phyloP scores from a whole-genome alignment of 2,797 vertebrate species.

The Xenopus petersii region DNA sequence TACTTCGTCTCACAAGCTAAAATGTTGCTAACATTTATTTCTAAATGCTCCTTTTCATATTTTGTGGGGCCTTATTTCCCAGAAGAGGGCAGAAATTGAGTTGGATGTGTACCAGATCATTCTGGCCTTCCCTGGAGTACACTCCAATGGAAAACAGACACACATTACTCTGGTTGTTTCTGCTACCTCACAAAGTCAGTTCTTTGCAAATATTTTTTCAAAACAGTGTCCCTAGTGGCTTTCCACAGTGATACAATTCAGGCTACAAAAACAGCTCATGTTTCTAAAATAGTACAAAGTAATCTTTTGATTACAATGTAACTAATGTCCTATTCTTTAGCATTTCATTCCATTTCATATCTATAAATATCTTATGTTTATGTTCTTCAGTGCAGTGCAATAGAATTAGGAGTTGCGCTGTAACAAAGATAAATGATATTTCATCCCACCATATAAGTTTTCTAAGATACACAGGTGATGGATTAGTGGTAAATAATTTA shows the following conservation, averaged over 20 bases:
- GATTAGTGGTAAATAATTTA: no score
- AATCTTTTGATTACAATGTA: no score
- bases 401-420: no score
- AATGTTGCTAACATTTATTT: not conserved
- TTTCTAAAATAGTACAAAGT: no score
- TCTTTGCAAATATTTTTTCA: constrained; percentile 52
- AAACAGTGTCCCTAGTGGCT: constrained; percentile 54
- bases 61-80: constrained; percentile 60
- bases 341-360: no score
- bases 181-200: constrained; percentile 59
- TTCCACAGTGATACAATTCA: constrained; percentile 37
- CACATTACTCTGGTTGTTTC: constrained; percentile 58
- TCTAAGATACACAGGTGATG: no score
- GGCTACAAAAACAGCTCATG: constrained; percentile 29
- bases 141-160: constrained; percentile 60
- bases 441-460: no score
- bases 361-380: no score
- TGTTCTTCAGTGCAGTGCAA: no score
- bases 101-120: constrained; percentile 55
- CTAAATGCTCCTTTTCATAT: constrained; percentile 53
- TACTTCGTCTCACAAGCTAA: not conserved
- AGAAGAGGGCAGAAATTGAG: constrained; percentile 52
- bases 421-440: no score
- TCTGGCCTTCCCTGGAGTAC: constrained; percentile 55
- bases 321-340: no score